Evolutionary conservation across 1,140 invertebrate genomes (phyloP).

Genomic region (Drosophila tani): DNA sequence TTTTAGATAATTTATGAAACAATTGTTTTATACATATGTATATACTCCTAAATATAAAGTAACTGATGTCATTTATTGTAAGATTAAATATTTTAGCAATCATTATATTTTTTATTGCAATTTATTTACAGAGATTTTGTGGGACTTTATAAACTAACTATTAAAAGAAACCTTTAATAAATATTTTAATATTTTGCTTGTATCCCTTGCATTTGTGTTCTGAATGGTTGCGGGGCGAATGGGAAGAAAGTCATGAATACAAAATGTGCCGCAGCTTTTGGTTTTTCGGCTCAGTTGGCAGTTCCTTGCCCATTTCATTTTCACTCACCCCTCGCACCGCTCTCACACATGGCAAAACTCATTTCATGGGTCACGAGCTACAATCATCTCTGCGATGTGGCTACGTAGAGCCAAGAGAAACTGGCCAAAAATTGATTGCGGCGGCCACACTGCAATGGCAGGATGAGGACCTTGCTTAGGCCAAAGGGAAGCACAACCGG

Average conservation of each 20-base stretch:
- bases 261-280: constrained; percentile 76
- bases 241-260: constrained; percentile 68
- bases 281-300: constrained; percentile 69
- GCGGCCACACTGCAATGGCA: constrained; percentile 52
- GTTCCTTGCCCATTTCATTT: constrained; percentile 57
- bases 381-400: constrained; percentile 62
- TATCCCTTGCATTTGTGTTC: constrained; percentile 23
- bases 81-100: neutral
- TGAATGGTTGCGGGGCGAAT: neutral
- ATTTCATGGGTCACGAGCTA: constrained; percentile 78
- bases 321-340: constrained; percentile 3
- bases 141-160: neutral
- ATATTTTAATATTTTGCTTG: neutral
- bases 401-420: constrained; percentile 26
- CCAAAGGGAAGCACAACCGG: constrained; percentile 33
- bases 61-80: too few species aligned
- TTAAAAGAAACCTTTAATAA: neutral
- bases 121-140: neutral
- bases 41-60: too few species aligned
- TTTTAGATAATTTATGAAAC: too few species aligned
- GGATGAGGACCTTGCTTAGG: constrained; percentile 27
- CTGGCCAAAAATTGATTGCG: constrained; percentile 82
- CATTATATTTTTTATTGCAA: neutral
- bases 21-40: too few species aligned
- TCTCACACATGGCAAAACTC: constrained; percentile 78